Conservation (phyloP, 2,888 invertebrate species). For the Sinhomidia bicolor region DNA sequence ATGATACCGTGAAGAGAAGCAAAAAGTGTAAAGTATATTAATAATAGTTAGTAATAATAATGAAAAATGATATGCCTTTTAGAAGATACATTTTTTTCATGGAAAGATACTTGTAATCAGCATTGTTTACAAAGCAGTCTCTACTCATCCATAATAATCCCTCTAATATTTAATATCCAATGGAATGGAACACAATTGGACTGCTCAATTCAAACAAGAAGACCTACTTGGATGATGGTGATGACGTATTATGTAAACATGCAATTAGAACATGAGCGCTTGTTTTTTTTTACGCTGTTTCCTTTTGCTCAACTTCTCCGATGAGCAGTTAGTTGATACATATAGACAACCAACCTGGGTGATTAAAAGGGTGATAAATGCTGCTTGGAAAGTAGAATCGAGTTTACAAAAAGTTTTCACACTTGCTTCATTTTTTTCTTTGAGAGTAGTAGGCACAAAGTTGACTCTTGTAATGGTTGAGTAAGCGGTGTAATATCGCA, state of each 20-base stretch:
- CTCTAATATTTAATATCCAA: no score
- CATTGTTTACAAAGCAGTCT: background rate
- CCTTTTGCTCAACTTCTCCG: background rate
- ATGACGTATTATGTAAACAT: conserved; percentile 50
- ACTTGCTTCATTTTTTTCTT: no score
- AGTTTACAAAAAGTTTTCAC: background rate
- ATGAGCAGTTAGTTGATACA: background rate
- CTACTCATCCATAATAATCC: background rate
- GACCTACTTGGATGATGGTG: conserved; percentile 27
- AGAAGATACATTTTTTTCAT: background rate
- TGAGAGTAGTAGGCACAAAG: no score
- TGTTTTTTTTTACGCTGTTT: background rate
- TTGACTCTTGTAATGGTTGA: no score
- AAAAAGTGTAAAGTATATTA: no score
- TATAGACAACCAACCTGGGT: background rate
- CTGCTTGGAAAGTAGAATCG: conserved; percentile 29
- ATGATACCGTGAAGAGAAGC: no score
- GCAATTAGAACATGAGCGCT: conserved; percentile 41
- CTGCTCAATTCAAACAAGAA: conserved; percentile 15
- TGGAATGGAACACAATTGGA: conserved; percentile 7
- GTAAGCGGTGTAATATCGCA: background rate
- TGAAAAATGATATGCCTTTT: no score
- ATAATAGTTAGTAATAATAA: no score
- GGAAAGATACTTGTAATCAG: background rate
- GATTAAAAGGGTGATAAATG: conserved; percentile 49